A percentile compares a stretch with the other conserved stretches of the same genome.
Conservation (phyloP, 30 jellyfish, hydroid and myxozoan species). For the Hydractinia echinata region DNA sequence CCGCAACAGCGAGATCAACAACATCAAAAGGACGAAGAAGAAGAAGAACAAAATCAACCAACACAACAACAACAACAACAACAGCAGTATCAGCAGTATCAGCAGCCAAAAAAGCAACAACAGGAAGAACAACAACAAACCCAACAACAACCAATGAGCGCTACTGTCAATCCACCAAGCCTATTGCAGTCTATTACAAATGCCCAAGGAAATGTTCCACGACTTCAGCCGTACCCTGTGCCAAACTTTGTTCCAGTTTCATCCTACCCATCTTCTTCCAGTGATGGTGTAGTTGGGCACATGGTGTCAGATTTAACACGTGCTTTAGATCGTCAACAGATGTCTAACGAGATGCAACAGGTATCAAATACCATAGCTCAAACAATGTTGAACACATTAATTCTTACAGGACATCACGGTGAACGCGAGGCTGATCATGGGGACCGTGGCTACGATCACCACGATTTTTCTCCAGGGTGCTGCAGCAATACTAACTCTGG, state of each 20-base stretch:
- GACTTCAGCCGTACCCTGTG: background rate
- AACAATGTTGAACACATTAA: conserved; percentile 77
- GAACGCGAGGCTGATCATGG: background rate
- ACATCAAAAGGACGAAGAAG: background rate
- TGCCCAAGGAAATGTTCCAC: background rate
- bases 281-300: conserved; percentile 40
- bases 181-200: background rate
- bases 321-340: conserved; percentile 83
- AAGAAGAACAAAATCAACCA: background rate
- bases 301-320: conserved; percentile 84
- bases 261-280: background rate
- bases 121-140: background rate
- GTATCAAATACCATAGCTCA: conserved; percentile 79
- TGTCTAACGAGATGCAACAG: conserved; percentile 68
- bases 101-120: background rate
- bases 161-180: background rate
- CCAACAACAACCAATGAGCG: background rate
- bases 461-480: background rate
- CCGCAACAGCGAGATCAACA: background rate
- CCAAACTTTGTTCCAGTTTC: too few relatives aligned
- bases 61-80: background rate
- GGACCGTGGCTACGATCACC: background rate
- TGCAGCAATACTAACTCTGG: too few relatives aligned
- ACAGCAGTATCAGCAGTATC: background rate
- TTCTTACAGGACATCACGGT: conserved; percentile 36